phyloP scores from a whole-genome alignment of 2,888 invertebrate species.

The Melieria omissa region DNA sequence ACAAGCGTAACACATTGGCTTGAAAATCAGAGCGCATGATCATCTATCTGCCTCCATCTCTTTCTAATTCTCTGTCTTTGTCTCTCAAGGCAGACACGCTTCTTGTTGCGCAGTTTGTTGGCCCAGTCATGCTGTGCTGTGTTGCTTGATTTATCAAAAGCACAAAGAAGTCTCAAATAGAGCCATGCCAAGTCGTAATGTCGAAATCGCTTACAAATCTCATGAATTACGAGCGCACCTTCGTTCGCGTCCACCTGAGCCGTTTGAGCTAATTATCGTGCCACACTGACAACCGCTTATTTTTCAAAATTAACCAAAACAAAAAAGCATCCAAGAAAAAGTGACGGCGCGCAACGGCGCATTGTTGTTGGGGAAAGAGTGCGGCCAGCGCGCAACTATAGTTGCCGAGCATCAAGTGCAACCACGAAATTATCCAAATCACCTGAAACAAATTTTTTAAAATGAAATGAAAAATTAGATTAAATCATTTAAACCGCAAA shows the following conservation, averaged over 20 bases:
- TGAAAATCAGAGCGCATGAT: no score
- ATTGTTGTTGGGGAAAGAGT: not conserved
- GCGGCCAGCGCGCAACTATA: slow-evolving; percentile 7
- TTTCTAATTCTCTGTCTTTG: no score
- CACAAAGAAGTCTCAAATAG: no score
- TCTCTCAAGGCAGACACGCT: no score
- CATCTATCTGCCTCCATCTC: no score
- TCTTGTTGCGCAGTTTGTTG: no score
- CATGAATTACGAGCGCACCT: no score
- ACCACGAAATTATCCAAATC: slow-evolving; percentile 31
- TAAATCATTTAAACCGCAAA: slow-evolving; percentile 45
- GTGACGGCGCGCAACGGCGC: not conserved
- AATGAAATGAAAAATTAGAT: slow-evolving; percentile 43
- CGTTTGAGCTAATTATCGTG: slow-evolving; percentile 31
- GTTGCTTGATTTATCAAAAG: no score
- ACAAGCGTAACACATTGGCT: no score
- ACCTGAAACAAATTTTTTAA: slow-evolving; percentile 26
- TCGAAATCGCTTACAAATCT: no score
- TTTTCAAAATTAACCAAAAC: not conserved
- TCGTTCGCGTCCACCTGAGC: slow-evolving; percentile 16
- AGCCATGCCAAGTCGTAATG: no score
- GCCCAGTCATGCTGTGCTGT: no score
- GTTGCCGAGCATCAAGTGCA: slow-evolving; percentile 29
- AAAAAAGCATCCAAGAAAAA: not conserved
- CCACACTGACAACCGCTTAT: slow-evolving; percentile 22